A percentile compares a stretch with the other conserved stretches of the same genome.
phyloP scores from a whole-genome alignment of 2,797 vertebrate species.

The Chiloscyllium punctatum region DNA sequence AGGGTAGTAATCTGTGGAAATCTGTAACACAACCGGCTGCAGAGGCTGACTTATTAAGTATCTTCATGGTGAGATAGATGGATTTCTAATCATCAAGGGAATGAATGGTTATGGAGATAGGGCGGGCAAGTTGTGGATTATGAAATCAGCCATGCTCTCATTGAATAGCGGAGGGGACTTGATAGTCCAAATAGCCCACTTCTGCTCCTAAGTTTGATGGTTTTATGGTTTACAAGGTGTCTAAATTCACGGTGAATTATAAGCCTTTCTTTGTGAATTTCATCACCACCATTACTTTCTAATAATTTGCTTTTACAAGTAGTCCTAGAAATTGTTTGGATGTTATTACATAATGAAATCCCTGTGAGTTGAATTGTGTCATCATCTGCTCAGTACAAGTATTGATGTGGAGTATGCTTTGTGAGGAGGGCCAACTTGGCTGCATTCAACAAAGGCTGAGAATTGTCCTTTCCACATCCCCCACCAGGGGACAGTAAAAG shows the following conservation, averaged over 20 bases:
- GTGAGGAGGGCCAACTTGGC: background rate
- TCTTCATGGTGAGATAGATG: too few species aligned
- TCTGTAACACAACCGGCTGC: too few species aligned
- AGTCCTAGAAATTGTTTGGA: background rate
- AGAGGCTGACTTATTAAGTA: too few species aligned
- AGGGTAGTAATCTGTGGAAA: too few species aligned
- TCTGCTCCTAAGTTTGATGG: background rate
- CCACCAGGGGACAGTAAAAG: conserved; percentile 7
- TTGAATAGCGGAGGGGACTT: too few species aligned
- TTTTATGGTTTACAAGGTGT: background rate
- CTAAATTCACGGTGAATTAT: background rate
- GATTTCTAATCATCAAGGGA: too few species aligned
- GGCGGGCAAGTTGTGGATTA: too few species aligned
- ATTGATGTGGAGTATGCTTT: background rate
- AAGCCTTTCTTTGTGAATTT: background rate
- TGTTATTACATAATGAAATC: background rate
- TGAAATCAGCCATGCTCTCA: too few species aligned
- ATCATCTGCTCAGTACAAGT: background rate
- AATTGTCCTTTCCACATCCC: background rate
- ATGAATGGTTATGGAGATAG: too few species aligned
- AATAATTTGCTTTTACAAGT: background rate
- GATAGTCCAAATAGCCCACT: too few species aligned
- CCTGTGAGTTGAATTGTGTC: background rate
- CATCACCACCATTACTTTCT: background rate
- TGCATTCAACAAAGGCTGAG: background rate